Base-by-base conservation (phyloP, 1,140 invertebrate species). In the Zophobas morio region DNA sequence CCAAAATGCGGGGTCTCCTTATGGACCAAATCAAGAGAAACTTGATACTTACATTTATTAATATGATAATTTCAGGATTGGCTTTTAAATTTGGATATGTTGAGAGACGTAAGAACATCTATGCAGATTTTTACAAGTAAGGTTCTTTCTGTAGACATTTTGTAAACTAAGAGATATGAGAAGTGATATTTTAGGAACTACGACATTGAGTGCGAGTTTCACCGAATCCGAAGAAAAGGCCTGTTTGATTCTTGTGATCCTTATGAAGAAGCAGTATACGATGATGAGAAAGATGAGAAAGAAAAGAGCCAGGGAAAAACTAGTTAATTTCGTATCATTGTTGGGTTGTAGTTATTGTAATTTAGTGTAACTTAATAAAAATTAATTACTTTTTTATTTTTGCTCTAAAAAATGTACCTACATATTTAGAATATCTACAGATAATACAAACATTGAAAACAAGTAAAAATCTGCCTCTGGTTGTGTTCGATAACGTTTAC, bases 191-290 rank as follows among this genome's bases (percentile, higher is more conserved):
- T 49, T 47, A 78, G 77, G 36, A 70, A 78, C 20, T 78, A 78
- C 47, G 77, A 78, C 36, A 78, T 78, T 3, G 56, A 78, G 1
- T 57, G 74, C 49, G 77, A 78, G 53, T 78, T 78, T 47, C 37
- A 78, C 6, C 63, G 53, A 5, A 78, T 78, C 32, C 36, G 77
- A 32, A 54, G 42, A 37, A 78, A 78, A 60, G 77, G 77, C 5
- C 54, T 78, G 1, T 78, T 78, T 32, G 77, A 78, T 40, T 78
- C 77, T 0, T 78, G 77, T 51, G 60, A 72, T 36, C 63, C 35
- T 34, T 40, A 39, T 6, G 75, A 76, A 39, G 47, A 53, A 8
- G 42, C 39, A 20, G 20, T 20, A 20, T 20, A 20, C n/a, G 75
- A 76, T 1, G 20, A 20, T 39, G 57, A 63, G 33, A 20, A 20